phyloP scores from a whole-genome alignment of 2,888 invertebrate genomes.

The Cataglyphis livida region DNA sequence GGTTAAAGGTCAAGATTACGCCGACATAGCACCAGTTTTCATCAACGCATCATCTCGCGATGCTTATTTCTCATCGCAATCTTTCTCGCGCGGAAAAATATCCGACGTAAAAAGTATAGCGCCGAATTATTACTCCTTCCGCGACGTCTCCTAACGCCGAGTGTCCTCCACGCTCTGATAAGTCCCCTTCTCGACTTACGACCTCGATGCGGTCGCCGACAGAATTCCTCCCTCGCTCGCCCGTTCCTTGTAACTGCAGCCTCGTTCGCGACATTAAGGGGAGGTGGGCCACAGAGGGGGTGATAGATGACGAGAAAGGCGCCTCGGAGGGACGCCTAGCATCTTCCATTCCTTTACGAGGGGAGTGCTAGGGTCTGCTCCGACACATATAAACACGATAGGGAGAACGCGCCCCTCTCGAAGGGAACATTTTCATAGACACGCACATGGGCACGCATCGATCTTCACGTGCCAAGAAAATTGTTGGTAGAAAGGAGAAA shows the following conservation, averaged over 20 bases:
- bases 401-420: constrained; percentile 56
- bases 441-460: constrained; percentile 57
- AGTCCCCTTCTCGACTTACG: constrained; percentile 56
- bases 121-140: constrained; percentile 59
- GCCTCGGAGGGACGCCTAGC: constrained; percentile 76
- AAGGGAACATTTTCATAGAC: constrained; percentile 58
- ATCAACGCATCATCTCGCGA: neutral
- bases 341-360: constrained; percentile 72
- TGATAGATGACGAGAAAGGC: constrained; percentile 76
- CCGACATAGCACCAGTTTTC: neutral
- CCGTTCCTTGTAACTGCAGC: constrained; percentile 16
- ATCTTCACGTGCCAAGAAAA: constrained; percentile 28
- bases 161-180: constrained; percentile 74
- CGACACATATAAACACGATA: constrained; percentile 62
- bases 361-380: constrained; percentile 61
- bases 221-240: constrained; percentile 33
- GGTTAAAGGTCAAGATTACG: constrained; percentile 35
- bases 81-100: constrained; percentile 40
- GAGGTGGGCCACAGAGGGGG: constrained; percentile 57
- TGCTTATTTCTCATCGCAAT: neutral
- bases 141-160: constrained; percentile 49
- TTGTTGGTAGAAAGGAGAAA: neutral
- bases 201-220: constrained; percentile 28
- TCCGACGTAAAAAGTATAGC: constrained; percentile 37
- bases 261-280: constrained; percentile 69